Evolutionary conservation across 2,888 invertebrate genomes (phyloP), one percentile per base, ranked within the genome.

Genomic region (Notodonta dromedarius): DNA sequence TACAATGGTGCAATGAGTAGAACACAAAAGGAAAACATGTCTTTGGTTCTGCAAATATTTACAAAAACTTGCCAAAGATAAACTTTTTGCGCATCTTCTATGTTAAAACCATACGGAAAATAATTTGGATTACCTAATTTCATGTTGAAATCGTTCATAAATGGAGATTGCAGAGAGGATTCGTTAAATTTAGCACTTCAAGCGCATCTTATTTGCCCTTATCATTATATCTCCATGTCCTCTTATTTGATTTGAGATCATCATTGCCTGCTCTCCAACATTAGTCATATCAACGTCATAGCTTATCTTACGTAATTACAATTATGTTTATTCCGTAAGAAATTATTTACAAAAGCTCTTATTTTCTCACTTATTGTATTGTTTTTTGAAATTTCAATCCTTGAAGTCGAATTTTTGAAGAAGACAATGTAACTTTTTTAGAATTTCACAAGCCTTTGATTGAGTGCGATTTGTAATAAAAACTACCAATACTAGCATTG

Each of bases 301-400:
- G n/a, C 5, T n/a, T n/a, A 52, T 11, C 55, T 57, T 24, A 56
- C 44, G 6, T 44, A 16, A 56, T 5, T 44, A 7, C 9, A n/a
- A 16, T 16, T 48, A 53, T 57, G 32, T 39, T 58, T 64, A 53
- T 60, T 56, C 50, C 50, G 16, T 65, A 69, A 60, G 69, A 71
- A 74, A 67, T 59, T 78, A 80, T 81, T 70, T 78, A 80, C 80
- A 78, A 71, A 80, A 82, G 82, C 83, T 81, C 81, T 70, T 65
- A n/a, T 56, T 58, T n/a, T 64, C 53, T 55, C 54, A 58, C 60
- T 57, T 35, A 48, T 46, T 48, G 44, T 46, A 46, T 32, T 56
- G n/a, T 9, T n/a, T 54, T 54, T 39, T 7, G n/a, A 39, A 14
- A 56, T 58, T 69, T 50, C 42, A 59, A 58, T 60, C 60, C 44